phyloP scores from a whole-genome alignment of 2,797 vertebrate genomes.

The Margarornis squamiger region DNA sequence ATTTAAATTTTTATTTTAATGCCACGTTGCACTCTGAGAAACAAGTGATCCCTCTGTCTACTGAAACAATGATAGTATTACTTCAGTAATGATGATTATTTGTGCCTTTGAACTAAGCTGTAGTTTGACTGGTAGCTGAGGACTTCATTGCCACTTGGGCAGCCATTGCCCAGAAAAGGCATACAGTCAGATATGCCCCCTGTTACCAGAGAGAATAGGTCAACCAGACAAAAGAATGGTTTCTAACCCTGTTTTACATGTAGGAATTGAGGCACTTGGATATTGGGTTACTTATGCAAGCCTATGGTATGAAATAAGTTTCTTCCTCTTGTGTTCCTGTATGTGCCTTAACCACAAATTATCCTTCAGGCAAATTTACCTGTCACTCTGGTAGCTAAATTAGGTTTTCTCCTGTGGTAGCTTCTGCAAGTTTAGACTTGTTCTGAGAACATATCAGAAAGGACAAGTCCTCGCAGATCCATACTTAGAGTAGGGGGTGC shows the following conservation, averaged over 20 bases:
- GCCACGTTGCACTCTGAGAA: neutral
- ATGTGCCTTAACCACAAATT: constrained; percentile 27
- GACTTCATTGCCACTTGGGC: neutral
- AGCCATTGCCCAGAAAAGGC: neutral
- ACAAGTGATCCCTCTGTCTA: neutral
- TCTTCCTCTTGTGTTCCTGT: neutral
- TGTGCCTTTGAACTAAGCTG: neutral
- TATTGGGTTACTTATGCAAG: neutral
- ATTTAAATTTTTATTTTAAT: neutral
- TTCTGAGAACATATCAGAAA: neutral
- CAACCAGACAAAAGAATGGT: neutral
- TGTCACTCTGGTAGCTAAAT: constrained; percentile 9
- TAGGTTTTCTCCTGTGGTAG: constrained; percentile 3
- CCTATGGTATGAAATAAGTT: neutral
- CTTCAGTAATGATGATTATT: neutral
- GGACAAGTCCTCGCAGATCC: neutral
- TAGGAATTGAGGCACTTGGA: neutral
- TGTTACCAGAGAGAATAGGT: neutral
- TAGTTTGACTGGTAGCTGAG: neutral
- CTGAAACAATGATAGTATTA: neutral
- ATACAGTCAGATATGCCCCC: neutral
- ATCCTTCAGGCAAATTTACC: constrained; percentile 30
- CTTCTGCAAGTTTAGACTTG: constrained; percentile 34
- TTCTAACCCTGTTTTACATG: neutral
- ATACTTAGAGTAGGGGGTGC: neutral